phyloP scores from a whole-genome alignment of 2,888 invertebrate genomes.

The Conus canariensis region DNA sequence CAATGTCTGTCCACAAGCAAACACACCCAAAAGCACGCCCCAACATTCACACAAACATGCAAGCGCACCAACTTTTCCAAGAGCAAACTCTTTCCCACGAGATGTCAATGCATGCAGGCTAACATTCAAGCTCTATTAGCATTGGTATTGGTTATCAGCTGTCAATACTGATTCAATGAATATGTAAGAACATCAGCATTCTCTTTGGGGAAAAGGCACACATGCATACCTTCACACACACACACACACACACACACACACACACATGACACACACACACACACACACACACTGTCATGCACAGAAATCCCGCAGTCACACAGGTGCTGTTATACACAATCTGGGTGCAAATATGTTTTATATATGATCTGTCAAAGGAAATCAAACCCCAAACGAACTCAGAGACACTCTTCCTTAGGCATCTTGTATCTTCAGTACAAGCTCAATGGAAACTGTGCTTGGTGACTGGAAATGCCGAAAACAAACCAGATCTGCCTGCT shows the following conservation, averaged over 20 bases:
- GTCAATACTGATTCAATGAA: conserved; percentile 5
- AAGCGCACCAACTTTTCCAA: neutral
- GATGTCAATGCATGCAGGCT: too few relatives aligned
- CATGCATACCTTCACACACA: neutral
- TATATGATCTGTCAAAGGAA: neutral
- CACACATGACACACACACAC: neutral
- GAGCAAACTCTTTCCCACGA: neutral
- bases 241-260: neutral
- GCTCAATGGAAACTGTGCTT: neutral
- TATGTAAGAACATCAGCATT: neutral
- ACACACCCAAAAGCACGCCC: neutral
- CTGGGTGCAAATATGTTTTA: neutral
- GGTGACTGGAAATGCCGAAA: too few relatives aligned
- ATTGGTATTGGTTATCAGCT: neutral
- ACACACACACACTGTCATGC: neutral
- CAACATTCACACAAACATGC: neutral
- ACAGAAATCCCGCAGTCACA: neutral
- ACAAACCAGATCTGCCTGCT: too few relatives aligned
- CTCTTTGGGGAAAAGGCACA: conserved; percentile 16
- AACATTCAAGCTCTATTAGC: neutral
- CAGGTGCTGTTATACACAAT: neutral
- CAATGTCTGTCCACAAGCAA: neutral
- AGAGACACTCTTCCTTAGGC: neutral
- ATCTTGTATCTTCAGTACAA: neutral
- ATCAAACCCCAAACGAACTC: neutral